A percentile compares a stretch with the other conserved stretches of the same genome.
Conservation (phyloP, 2,888 invertebrate genomes). For the Buathra laborator region DNA sequence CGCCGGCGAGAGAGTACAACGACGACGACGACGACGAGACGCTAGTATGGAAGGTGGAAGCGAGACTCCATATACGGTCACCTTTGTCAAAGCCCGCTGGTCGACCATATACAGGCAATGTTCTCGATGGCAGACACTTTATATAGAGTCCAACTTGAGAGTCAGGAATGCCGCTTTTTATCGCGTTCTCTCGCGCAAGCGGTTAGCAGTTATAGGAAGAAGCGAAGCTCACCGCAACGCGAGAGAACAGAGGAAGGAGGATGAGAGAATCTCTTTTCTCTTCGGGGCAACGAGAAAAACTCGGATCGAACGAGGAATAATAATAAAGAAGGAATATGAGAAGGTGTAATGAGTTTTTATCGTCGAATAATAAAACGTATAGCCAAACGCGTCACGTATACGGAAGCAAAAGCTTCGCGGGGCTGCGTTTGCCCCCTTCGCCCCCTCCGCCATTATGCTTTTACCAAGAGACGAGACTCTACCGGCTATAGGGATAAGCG, state of each 20-base stretch:
- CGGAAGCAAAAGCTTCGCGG: not conserved
- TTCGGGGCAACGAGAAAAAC: constrained; percentile 10
- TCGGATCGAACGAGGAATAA: constrained; percentile 54
- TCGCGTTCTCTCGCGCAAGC: not conserved
- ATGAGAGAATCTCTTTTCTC: not conserved
- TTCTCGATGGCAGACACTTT: constrained; percentile 84
- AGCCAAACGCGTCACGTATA: not conserved
- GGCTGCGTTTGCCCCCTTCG: no score
- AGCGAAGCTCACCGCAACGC: not conserved
- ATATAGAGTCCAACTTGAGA: constrained; percentile 82
- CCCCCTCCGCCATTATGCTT: not conserved
- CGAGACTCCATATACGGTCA: constrained; percentile 84
- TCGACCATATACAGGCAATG: constrained; percentile 84
- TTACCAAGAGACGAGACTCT: not conserved
- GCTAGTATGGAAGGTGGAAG: constrained; percentile 83
- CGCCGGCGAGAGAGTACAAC: constrained; percentile 40
- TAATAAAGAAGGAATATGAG: constrained; percentile 43
- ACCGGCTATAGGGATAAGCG: not conserved
- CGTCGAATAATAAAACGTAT: constrained; percentile 19
- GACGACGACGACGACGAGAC: constrained; percentile 33
- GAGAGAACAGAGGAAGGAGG: not conserved
- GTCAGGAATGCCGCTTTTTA: constrained; percentile 81
- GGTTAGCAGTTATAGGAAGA: not conserved
- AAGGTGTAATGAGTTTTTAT: constrained; percentile 46
- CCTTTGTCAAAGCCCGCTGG: constrained; percentile 84